Conservation (phyloP, 2,797 vertebrate species). For the Pseudocheirus occidentalis region DNA sequence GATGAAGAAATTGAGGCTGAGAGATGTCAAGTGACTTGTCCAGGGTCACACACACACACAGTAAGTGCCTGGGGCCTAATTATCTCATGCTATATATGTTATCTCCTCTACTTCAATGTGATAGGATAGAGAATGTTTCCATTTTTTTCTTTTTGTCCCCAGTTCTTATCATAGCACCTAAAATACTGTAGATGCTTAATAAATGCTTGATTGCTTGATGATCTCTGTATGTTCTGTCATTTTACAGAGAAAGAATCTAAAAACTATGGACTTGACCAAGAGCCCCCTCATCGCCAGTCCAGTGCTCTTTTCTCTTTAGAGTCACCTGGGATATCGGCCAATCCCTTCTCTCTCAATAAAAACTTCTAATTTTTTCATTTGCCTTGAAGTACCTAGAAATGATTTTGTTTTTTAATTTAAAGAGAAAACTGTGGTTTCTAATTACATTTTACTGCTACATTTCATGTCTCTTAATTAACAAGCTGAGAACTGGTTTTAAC, state of each 20-base stretch:
- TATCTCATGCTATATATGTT: background rate
- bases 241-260: background rate
- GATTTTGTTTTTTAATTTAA: background rate
- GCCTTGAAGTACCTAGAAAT: background rate
- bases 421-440: background rate
- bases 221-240: background rate
- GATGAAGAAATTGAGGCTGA: background rate
- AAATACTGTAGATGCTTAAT: background rate
- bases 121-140: background rate
- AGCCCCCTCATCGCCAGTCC: background rate
- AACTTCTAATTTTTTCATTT: background rate
- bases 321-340: background rate
- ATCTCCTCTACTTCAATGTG: background rate
- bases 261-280: background rate
- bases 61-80: background rate
- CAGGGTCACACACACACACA: background rate
- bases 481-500: background rate
- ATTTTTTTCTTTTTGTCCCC: background rate
- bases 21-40: background rate
- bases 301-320: background rate
- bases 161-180: background rate
- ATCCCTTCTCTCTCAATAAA: background rate
- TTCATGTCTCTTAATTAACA: background rate
- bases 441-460: background rate
- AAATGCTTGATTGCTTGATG: background rate